phyloP scores from a whole-genome alignment of 2,888 invertebrate genomes.

The Lepidocyrtinus sp. region DNA sequence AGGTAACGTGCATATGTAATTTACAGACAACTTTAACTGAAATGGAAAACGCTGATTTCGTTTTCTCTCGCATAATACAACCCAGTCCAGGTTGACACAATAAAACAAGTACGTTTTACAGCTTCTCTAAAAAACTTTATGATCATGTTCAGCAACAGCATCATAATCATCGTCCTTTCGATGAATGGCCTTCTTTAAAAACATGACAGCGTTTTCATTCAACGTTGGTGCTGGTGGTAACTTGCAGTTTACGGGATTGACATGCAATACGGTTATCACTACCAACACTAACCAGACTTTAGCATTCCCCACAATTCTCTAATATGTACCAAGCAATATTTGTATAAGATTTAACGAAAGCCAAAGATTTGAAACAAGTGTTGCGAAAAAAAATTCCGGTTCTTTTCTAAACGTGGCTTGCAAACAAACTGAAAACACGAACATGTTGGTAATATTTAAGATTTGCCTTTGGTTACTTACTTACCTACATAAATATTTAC shows the following conservation, averaged over 20 bases:
- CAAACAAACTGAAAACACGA: not conserved
- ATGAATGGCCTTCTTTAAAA: not conserved
- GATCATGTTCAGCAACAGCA: conserved; percentile 20
- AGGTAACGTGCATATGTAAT: not conserved
- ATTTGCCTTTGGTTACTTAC: not conserved
- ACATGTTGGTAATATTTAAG: conserved; percentile 14
- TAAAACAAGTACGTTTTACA: conserved; percentile 13
- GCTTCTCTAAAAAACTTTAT: conserved; percentile 7
- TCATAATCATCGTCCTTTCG: not conserved
- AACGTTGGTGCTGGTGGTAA: not conserved
- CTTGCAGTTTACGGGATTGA: conserved; percentile 9
- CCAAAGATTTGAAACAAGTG: not conserved
- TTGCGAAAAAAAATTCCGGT: conserved; percentile 16
- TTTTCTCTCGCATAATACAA: not conserved
- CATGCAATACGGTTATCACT: conserved; percentile 1
- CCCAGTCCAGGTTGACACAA: conserved; percentile 11
- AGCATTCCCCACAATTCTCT: too few relatives aligned
- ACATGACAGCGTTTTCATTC: not conserved
- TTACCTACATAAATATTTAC: conserved; percentile 2
- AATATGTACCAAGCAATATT: too few relatives aligned
- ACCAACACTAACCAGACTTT: not conserved
- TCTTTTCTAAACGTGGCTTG: not conserved
- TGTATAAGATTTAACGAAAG: too few relatives aligned
- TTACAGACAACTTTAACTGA: not conserved
- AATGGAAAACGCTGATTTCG: not conserved